These are phyloP conservation scores for Brachionus asplanchnoidis DNA, from an alignment of 1,140 invertebrate species.

Conservation along the genomic window DNA sequence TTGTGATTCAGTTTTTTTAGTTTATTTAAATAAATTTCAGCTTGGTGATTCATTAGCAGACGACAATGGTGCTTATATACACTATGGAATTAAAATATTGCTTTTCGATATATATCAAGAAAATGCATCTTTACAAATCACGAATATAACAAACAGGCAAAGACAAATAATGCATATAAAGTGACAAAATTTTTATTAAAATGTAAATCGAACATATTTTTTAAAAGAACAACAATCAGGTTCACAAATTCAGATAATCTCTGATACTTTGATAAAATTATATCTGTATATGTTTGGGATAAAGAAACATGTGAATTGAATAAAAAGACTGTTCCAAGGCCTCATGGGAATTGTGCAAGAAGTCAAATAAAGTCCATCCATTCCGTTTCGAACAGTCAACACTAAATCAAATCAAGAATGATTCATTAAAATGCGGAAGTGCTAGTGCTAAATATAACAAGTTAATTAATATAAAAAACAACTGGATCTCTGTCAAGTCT, in stretches of 20 bases:
- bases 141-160: neutral
- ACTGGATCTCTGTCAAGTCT: neutral
- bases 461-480: too few species aligned
- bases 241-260: neutral
- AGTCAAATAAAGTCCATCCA: neutral
- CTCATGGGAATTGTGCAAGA: neutral
- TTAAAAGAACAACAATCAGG: neutral
- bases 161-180: neutral
- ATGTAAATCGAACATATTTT: neutral
- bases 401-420: neutral
- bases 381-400: neutral
- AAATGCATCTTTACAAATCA: neutral
- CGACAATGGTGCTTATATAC: neutral
- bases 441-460: neutral
- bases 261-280: neutral
- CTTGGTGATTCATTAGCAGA: neutral
- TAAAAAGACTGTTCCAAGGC: neutral
- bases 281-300: neutral
- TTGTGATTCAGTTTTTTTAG: neutral
- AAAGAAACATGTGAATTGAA: neutral
- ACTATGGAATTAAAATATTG: neutral
- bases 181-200: neutral
- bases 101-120: neutral
- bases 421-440: neutral
- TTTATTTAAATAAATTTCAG: neutral